Percentiles rank a stretch among this genome's conserved stretches.
phyloP scores from a whole-genome alignment of 2,113 vertebrate genomes.

The Puffinus mauretanicus region DNA sequence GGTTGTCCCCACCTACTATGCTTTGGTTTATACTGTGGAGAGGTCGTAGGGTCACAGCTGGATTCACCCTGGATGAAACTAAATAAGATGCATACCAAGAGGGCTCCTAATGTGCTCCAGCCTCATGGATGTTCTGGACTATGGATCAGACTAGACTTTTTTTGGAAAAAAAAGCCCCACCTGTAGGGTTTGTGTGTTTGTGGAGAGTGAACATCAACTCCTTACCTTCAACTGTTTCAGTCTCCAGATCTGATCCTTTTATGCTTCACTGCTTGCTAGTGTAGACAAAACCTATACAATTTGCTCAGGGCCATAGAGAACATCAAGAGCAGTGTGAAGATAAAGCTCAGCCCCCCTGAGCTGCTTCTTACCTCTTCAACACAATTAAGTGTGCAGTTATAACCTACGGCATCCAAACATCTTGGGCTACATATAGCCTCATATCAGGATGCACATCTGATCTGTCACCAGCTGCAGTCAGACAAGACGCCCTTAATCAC shows the following conservation, averaged over 20 bases:
- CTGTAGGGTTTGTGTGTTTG: neutral
- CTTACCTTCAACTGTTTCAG: neutral
- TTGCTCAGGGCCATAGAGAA: neutral
- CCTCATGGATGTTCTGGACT: neutral
- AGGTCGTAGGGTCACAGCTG: neutral
- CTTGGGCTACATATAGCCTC: neutral
- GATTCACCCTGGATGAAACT: neutral
- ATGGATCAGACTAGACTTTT: neutral
- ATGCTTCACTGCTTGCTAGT: neutral
- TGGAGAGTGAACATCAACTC: neutral
- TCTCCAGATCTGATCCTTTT: neutral
- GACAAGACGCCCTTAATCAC: neutral
- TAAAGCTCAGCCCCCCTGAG: neutral
- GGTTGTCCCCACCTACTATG: neutral
- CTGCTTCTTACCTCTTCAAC: neutral
- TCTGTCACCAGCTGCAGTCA: neutral
- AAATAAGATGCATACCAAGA: neutral
- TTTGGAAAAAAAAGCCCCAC: too few relatives aligned
- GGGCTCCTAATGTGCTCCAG: neutral
- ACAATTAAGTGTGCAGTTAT: neutral
- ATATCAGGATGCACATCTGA: neutral
- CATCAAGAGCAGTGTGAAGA: neutral
- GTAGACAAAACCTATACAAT: neutral
- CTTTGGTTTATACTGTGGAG: neutral
- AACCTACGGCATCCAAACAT: neutral